Conservation (phyloP, 2,888 invertebrate species). For the Phyto melanocephala region DNA sequence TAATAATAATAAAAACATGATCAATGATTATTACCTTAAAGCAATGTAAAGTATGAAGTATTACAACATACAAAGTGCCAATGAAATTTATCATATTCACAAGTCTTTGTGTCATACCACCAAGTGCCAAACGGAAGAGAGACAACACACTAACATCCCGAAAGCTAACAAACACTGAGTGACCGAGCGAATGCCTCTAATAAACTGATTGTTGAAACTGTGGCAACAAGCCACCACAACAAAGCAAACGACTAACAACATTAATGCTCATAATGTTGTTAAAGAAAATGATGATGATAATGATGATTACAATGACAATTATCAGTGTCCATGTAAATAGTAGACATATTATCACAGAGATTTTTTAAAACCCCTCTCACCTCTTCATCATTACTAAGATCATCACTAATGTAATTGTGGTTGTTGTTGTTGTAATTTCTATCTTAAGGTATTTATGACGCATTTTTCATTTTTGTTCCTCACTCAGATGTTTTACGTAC, state of each 20-base stretch:
- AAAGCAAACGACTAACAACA: neutral
- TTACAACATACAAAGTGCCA: slow-evolving; percentile 64
- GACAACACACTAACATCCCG: neutral
- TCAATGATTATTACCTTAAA: slow-evolving; percentile 61
- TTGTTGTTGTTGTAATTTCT: slow-evolving; percentile 42
- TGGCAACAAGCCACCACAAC: neutral
- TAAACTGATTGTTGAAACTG: slow-evolving; percentile 42
- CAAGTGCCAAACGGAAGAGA: slow-evolving; percentile 17
- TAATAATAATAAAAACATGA: slow-evolving; percentile 59
- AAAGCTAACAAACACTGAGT: slow-evolving; percentile 17
- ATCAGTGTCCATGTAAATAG: slow-evolving; percentile 45
- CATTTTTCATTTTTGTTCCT: slow-evolving; percentile 50
- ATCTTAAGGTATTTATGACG: slow-evolving; percentile 62
- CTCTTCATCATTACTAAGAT: neutral
- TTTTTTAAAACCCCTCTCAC: neutral
- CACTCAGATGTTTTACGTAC: slow-evolving; percentile 1
- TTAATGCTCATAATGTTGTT: neutral
- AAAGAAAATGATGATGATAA: neutral
- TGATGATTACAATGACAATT: slow-evolving; percentile 22
- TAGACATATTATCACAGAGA: slow-evolving; percentile 47
- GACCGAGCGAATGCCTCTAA: slow-evolving; percentile 20
- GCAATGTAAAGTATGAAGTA: slow-evolving; percentile 64
- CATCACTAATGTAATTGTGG: slow-evolving; percentile 1
- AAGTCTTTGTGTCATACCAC: slow-evolving; percentile 53
- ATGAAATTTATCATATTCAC: slow-evolving; percentile 65